phyloP scores from a whole-genome alignment of 2,888 invertebrate genomes.

The Calameuta pallipes region DNA sequence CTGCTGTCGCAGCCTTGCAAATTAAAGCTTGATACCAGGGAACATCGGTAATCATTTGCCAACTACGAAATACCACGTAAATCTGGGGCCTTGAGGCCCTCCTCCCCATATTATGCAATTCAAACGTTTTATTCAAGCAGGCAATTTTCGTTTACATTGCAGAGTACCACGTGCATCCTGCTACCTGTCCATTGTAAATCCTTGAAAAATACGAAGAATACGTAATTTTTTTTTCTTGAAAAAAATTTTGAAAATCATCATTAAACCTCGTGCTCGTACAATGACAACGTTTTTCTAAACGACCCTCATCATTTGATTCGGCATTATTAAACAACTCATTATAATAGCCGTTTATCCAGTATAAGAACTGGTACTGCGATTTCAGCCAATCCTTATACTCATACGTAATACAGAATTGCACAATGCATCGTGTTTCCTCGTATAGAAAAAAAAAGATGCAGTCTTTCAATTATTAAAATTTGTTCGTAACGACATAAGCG shows the following conservation, averaged over 20 bases:
- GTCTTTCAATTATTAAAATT: background rate
- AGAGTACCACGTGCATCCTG: background rate
- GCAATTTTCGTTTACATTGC: background rate
- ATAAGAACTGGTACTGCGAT: background rate
- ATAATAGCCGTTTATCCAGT: background rate
- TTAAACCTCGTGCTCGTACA: background rate
- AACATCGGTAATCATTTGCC: background rate
- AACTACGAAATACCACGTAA: background rate
- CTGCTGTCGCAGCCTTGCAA: background rate
- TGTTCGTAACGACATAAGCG: background rate
- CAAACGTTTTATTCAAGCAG: background rate
- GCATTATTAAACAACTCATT: background rate
- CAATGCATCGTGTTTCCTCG: background rate
- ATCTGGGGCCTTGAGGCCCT: background rate
- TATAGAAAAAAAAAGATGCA: background rate
- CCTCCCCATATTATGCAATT: background rate
- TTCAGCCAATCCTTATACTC: background rate
- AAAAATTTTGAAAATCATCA: background rate
- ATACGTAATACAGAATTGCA: background rate
- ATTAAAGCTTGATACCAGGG: background rate
- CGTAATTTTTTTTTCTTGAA: background rate
- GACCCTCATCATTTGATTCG: background rate
- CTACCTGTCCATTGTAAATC: background rate
- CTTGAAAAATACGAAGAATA: background rate
- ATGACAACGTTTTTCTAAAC: background rate